These are phyloP conservation scores for Heliconius melpomene DNA, from an alignment of 1,140 invertebrate species.

Conservation along the genomic window DNA sequence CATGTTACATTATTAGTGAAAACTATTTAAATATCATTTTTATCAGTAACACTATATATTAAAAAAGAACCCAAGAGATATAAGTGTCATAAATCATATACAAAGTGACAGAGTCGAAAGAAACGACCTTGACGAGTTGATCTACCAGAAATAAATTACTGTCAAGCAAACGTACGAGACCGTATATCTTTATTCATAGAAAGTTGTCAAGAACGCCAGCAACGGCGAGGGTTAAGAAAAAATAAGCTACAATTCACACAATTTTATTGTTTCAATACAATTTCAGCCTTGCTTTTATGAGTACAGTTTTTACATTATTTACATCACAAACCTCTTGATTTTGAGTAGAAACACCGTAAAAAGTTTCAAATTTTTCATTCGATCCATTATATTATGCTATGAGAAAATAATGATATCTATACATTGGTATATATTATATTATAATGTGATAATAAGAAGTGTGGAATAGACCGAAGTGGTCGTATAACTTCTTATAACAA, in stretches of 20 bases:
- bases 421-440: conserved; percentile 56
- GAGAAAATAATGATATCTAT: conserved; percentile 69
- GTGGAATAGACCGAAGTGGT: conserved; percentile 42
- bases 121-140: conserved; percentile 7
- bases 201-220: conserved; percentile 10
- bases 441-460: conserved; percentile 48
- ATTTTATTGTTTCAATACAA: conserved; percentile 80
- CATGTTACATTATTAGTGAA: no score
- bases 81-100: neutral
- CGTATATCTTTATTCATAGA: conserved; percentile 16
- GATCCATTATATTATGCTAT: conserved; percentile 47
- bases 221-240: conserved; percentile 28
- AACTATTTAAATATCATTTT: no score
- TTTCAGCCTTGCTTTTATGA: conserved; percentile 80
- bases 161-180: conserved; percentile 23
- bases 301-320: conserved; percentile 75
- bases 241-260: conserved; percentile 65
- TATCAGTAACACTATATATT: neutral
- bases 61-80: neutral
- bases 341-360: conserved; percentile 74
- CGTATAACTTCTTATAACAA: conserved; percentile 58
- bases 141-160: conserved; percentile 15
- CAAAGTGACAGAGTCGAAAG: neutral
- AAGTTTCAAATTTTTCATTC: conserved; percentile 50
- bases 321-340: conserved; percentile 61